Base-by-base conservation (phyloP, 2,888 invertebrate species). In the Cylloceria caligata region DNA sequence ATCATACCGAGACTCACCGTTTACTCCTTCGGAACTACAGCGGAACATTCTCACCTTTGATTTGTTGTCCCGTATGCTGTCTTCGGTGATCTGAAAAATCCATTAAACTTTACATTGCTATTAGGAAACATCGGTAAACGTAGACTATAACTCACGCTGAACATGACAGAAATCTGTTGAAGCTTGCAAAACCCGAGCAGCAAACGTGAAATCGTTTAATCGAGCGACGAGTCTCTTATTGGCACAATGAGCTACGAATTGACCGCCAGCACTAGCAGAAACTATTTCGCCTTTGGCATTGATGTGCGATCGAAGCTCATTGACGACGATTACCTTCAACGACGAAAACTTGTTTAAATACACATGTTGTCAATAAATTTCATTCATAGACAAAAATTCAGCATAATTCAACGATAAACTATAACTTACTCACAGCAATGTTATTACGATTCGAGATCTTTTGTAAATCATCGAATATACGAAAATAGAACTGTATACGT, bases 291-390 rank as follows among this genome's bases (percentile, higher is more conserved):
- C 90, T 3, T 90, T 87, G 45, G 90, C 90, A 47, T 93, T 90
- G 21, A 92, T 86, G 80, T 95, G 94, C 0, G 96, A 96, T 13
- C 96, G 96, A 94, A 97, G 95, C 91, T 97, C 96, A 89, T 97
- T 97, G 34, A 96, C 96, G 69, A 97, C 85, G 0, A 97, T 94
- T 13, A 97, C 94, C 97, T 97, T 89, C 36, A 91, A 71, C 24
- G 27, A 42, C 13, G 60, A 24, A 16, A 62, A 34, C 21, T 39
- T 64, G 6, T 2, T 13, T 57, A 47, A 80, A 39, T 9, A 7
- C 9, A 65, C 19, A 72, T 39, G 34, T 24, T n/a, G 24, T 21
- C 68, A 49, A 47, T 3, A 42, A 34, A 9, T 60, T 30, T 52
- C 24, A 52, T 7, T 9, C 27, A 49, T 6, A 42, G 42, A 4